Base-by-base conservation (phyloP, 2,113 vertebrate genomes). In the Eulemur macaco region DNA sequence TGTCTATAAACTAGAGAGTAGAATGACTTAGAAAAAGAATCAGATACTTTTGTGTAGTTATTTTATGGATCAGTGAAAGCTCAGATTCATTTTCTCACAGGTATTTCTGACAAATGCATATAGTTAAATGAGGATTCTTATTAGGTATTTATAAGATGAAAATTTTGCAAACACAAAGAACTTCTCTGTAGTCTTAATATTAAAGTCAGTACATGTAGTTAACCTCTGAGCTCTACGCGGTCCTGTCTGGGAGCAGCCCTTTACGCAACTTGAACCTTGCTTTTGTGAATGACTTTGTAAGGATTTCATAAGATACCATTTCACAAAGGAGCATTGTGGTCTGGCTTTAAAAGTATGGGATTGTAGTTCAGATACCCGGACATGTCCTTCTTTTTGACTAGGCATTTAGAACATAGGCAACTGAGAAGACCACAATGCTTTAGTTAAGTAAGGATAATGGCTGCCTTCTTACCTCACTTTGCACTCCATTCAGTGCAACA, bases 81-180 rank as follows among this genome's bases (percentile, higher is more conserved):
- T 89, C 23, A 47, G 17, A 56, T 92, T 78, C 29, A n/a, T 92
- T 69, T 95, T 89, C 52, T 93, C 15, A 8, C 68, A 42, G 5
- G 18, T 64, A 68, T 50, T 92, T 94, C 18, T 96, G 52, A 63
- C 69, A 68, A 91, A 86, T 52, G 56, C n/a, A 80, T 87, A 66
- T 82, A 56, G 25, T 64, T 50, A 69, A 74, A 60, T 27, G 29
- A 23, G 15, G 21, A 74, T 73, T 91, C 50, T 88, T 84, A 39
- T 12, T 69, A 85, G 63, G 18, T 89, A 64, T 64, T 89, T 89
- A 37, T 71, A 96, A 87, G 56, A 69, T 89, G 52, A 87, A 54
- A 77, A 69, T 64, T 68, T 85, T 77, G 42, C 25, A 34, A 76
- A 37, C 21, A 50, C 18, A 60, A 15, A 69, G 25, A 52, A 34